phyloP scores from a whole-genome alignment of 2,113 vertebrate species.

The Setophaga petechia region DNA sequence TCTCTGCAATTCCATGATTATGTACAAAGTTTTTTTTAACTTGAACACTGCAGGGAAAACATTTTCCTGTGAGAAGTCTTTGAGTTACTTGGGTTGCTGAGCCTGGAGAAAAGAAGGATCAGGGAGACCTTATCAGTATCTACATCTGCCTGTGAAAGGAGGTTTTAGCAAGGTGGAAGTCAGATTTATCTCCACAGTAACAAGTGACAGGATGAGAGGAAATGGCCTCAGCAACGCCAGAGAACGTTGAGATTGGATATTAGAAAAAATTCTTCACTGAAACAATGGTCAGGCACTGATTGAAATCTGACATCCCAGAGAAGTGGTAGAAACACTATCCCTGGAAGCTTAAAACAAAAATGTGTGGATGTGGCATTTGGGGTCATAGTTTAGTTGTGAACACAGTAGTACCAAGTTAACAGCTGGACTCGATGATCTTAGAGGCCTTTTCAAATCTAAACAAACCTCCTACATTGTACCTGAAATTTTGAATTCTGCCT shows the following conservation, averaged over 20 bases:
- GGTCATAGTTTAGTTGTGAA: background rate
- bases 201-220: background rate
- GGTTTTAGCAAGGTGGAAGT: background rate
- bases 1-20: background rate
- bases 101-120: background rate
- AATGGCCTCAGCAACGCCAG: background rate
- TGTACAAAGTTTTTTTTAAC: background rate
- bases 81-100: background rate
- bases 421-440: background rate
- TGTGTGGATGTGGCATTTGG: background rate
- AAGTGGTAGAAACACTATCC: background rate
- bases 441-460: background rate
- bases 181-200: background rate
- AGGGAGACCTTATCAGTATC: background rate
- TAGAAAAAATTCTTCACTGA: background rate
- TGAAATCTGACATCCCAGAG: background rate
- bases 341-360: too few relatives aligned
- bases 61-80: constrained; percentile 13
- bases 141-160: background rate
- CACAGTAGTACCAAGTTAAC: background rate
- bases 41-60: background rate
- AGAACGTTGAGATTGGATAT: background rate
- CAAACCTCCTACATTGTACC: background rate
- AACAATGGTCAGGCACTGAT: background rate
- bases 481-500: background rate